These are phyloP conservation scores for Sesamia nonagrioides DNA, from an alignment of 1,140 invertebrate genomes.

Conservation along the genomic window DNA sequence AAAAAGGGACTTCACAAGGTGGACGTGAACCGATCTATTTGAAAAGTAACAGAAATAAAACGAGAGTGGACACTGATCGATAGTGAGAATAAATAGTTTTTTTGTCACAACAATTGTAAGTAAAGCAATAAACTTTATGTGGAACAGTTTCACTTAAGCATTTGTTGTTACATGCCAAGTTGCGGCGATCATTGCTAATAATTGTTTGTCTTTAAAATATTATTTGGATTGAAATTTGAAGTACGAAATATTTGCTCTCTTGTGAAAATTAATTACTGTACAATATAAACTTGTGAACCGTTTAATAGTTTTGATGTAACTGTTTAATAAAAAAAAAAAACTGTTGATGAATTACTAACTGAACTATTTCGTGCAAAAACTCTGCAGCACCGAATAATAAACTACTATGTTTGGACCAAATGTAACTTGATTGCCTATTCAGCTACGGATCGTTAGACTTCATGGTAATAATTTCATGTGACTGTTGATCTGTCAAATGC, in stretches of 20 bases:
- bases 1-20: constrained; percentile 60
- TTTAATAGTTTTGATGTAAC: neutral
- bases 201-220: too few species aligned
- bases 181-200: neutral
- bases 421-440: constrained; percentile 10
- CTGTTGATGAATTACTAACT: constrained; percentile 18
- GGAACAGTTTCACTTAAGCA: constrained; percentile 45
- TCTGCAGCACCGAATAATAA: constrained; percentile 15
- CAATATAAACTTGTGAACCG: neutral
- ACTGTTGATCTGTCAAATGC: constrained; percentile 23
- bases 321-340: neutral
- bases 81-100: constrained; percentile 53
- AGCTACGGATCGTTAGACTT: constrained; percentile 32
- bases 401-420: constrained; percentile 15
- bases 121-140: constrained; percentile 52
- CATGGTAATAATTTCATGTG: constrained; percentile 34
- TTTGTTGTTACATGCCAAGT: constrained; percentile 9
- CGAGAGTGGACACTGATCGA: constrained; percentile 42
- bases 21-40: constrained; percentile 64
- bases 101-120: constrained; percentile 49
- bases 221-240: too few species aligned
- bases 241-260: too few species aligned
- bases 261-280: too few species aligned
- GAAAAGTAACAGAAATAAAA: constrained; percentile 59
- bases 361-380: constrained; percentile 10